Conservation (phyloP, 2,888 invertebrate species). For the Lymantria dispar region DNA sequence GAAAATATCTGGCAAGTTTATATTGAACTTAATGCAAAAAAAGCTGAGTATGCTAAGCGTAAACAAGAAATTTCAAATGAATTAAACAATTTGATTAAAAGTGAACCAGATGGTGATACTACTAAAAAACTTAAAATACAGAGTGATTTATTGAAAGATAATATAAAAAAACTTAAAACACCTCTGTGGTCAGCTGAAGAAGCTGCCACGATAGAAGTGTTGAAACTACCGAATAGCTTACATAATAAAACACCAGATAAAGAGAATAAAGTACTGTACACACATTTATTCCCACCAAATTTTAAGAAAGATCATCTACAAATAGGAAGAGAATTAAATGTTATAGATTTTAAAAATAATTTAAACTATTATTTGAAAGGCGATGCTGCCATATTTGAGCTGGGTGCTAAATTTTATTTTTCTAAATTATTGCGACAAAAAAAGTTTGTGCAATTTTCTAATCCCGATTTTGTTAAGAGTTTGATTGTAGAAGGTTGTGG, state of each 20-base stretch:
- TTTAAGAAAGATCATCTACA: constrained; percentile 76
- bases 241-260: constrained; percentile 84
- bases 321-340: constrained; percentile 75
- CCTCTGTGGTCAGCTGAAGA: constrained; percentile 89
- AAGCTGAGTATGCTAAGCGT: constrained; percentile 74
- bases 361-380: constrained; percentile 84
- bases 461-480: constrained; percentile 90
- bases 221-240: constrained; percentile 87
- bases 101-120: constrained; percentile 54
- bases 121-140: constrained; percentile 81
- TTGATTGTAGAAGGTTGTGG: constrained; percentile 89
- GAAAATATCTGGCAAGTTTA: constrained; percentile 84
- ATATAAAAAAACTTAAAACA: constrained; percentile 84
- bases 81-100: constrained; percentile 69
- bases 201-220: constrained; percentile 82
- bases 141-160: constrained; percentile 80
- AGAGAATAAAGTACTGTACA: constrained; percentile 54
- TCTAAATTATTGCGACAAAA: constrained; percentile 61
- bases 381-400: constrained; percentile 88
- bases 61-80: constrained; percentile 72
- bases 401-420: constrained; percentile 81
- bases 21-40: constrained; percentile 76
- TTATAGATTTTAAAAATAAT: constrained; percentile 83
- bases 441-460: constrained; percentile 85
- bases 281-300: constrained; percentile 44